Conservation (phyloP, 2,888 invertebrate genomes). For the Melinopterus prodromus region DNA sequence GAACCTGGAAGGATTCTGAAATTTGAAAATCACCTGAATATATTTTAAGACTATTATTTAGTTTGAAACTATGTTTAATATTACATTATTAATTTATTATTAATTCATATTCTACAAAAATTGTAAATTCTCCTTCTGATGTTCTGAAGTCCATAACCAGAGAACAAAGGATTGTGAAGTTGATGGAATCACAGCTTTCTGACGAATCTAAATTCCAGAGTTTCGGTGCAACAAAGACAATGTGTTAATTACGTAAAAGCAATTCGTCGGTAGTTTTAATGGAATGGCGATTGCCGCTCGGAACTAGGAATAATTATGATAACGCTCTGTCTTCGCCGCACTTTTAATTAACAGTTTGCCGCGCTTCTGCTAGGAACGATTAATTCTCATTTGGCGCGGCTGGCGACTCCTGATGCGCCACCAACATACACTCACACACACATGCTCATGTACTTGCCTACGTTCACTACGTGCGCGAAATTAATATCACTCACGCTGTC, state of each 20-base stretch:
- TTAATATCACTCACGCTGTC: constrained; percentile 37
- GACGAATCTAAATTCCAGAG: not conserved
- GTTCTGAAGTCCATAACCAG: too few relatives aligned
- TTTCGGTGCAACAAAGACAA: constrained; percentile 29
- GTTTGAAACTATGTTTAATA: too few relatives aligned
- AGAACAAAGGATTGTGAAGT: too few relatives aligned
- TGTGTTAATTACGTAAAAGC: constrained; percentile 37
- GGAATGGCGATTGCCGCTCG: constrained; percentile 35
- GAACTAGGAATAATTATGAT: constrained; percentile 41
- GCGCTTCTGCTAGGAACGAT: constrained; percentile 42
- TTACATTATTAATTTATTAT: too few relatives aligned
- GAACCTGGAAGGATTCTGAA: too few relatives aligned
- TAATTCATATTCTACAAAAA: too few relatives aligned
- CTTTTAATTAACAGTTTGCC: constrained; percentile 44
- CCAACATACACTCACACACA: not conserved
- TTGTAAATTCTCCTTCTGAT: too few relatives aligned
- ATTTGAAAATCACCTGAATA: too few relatives aligned
- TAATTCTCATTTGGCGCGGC: constrained; percentile 45
- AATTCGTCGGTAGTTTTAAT: constrained; percentile 37
- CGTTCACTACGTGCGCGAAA: constrained; percentile 36
- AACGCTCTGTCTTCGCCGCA: constrained; percentile 41
- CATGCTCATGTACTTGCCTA: constrained; percentile 17
- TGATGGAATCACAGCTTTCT: too few relatives aligned
- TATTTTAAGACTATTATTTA: too few relatives aligned
- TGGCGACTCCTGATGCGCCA: constrained; percentile 7